Base-by-base conservation (phyloP, 2,113 vertebrate species). In the Felis chaus region DNA sequence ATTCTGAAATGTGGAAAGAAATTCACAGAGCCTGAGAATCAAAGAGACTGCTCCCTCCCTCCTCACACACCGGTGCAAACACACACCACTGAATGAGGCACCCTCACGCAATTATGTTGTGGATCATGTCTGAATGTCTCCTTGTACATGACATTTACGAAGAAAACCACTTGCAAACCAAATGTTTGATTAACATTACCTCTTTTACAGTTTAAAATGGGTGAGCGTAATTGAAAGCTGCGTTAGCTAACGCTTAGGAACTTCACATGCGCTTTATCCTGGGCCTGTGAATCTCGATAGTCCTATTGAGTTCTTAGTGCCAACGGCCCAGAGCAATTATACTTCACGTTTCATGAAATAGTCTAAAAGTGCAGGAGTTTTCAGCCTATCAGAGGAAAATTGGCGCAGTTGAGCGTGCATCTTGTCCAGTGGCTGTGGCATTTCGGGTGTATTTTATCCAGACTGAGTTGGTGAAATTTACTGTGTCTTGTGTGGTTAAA, bases 151-250 rank as follows among this genome's bases (percentile, higher is more conserved):
- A 99, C 99, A 99, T 99, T 99, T 99, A 98, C 97, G 96, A 98
- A 98, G 98, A 98, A 98, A 99, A 99, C 99, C 98, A 99, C 98
- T 99, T 98, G 98, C 99, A 98, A 99, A 99, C 99, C 98, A 98
- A 98, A 98, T 99, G 98, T 99, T 99, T 99, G 99, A 99, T 99
- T 99, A 99, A 99, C 98, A 98, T 98, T 98, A 98, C 98, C 98
- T 99, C 98, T 99, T 98, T 98, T 98, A 98, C 98, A 96, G 97
- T 98, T 98, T 98, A 98, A 98, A 99, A 99, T 98, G 98, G 98
- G 98, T 95, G 98, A 97, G 98, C 53, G 91, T 99, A 98, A 99
- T 99, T 98, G 99, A 98, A 99, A 98, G 97, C 98, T 97, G 97
- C 97, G 68, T 98, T 98, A 98, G 98, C 97, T 98, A 91, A 98